These are phyloP conservation scores for Crotalus helleri DNA, from an alignment of 2,113 vertebrate species.

Conservation along the genomic window DNA sequence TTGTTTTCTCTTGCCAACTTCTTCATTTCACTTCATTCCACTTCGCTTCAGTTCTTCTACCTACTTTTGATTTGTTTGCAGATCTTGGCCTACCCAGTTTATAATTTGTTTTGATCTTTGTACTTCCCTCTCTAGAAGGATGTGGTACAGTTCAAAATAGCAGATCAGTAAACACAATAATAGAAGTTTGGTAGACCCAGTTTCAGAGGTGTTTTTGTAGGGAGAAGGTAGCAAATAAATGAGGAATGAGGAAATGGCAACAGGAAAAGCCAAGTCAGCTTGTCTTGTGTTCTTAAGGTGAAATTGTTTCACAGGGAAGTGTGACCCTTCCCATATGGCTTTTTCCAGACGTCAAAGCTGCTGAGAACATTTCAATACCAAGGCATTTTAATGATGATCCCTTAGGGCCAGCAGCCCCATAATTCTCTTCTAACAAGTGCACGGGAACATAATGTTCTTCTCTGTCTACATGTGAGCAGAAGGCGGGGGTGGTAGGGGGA, in stretches of 20 bases:
- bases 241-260: slow-evolving; percentile 20
- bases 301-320: slow-evolving; percentile 51
- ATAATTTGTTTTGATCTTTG: slow-evolving; percentile 7
- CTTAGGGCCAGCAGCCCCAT: slow-evolving; percentile 56
- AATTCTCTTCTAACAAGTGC: slow-evolving; percentile 53
- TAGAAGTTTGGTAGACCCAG: background rate
- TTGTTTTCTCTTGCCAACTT: background rate
- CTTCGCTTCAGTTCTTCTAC: slow-evolving; percentile 1
- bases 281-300: slow-evolving; percentile 57
- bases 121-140: slow-evolving; percentile 25
- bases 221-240: background rate
- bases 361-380: slow-evolving; percentile 59
- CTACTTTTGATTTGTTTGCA: background rate
- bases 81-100: background rate
- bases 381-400: slow-evolving; percentile 52
- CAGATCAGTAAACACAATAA: slow-evolving; percentile 11
- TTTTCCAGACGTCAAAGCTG: slow-evolving; percentile 51
- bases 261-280: slow-evolving; percentile 48
- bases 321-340: slow-evolving; percentile 51
- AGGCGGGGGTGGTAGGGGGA: slow-evolving; percentile 3
- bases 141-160: slow-evolving; percentile 15
- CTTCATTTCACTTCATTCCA: background rate
- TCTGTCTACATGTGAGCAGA: slow-evolving; percentile 43
- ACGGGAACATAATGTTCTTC: slow-evolving; percentile 65
- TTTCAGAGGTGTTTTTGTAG: slow-evolving; percentile 2